Evolutionary conservation across 2,113 vertebrate species (phyloP), one percentile per base, ranked within the genome.

Genomic region (Ammodramus savannarum): DNA sequence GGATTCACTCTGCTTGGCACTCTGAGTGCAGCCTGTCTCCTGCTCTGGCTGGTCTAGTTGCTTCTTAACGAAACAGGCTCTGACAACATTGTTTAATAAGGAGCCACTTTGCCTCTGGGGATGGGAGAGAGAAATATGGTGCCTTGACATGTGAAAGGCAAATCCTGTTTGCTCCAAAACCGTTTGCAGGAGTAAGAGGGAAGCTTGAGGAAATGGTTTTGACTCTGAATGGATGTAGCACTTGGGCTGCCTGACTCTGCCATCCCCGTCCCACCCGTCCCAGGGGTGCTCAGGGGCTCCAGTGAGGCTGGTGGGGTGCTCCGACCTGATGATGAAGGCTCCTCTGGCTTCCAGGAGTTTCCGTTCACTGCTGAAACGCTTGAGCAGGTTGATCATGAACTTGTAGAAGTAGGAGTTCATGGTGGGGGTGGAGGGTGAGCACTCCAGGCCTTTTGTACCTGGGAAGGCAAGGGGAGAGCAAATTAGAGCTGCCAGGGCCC

Each of bases 321-420:
- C 97, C 97, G 26, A 99, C 99, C 98, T 98, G 98, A 99, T 99
- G 93, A 99, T 99, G 97, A 99, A 99, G 16, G 98, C 98, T 51
- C 99, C 99, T 96, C 99, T 97, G 62, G 65, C 97, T 94, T 99
- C 99, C 97, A 99, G 98, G 41, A 99, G 98, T 93, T 99, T 99
- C 90, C 99, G 97, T 93, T 99, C 99, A 7, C 98, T 98, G 95
- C 99, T 99, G 97, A 99, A 99, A 68, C 99, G 98, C 95, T 99
- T 99, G 90, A 99, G 98, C 58, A 99, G 98, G 97, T 99, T 99
- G 97, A 99, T 99, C 99, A 99, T 99, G 97, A 99, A 99, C 97
- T 99, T 99, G 95, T 99, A 99, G 93, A 99, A 99, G 96, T 99
- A 99, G 32, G 99, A 99, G 97, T 99, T 99, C 99, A 99, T 99